Evolutionary conservation across 2,797 vertebrate genomes (phyloP), one percentile per base, ranked within the genome.

Genomic region (Taeniopygia guttata): DNA sequence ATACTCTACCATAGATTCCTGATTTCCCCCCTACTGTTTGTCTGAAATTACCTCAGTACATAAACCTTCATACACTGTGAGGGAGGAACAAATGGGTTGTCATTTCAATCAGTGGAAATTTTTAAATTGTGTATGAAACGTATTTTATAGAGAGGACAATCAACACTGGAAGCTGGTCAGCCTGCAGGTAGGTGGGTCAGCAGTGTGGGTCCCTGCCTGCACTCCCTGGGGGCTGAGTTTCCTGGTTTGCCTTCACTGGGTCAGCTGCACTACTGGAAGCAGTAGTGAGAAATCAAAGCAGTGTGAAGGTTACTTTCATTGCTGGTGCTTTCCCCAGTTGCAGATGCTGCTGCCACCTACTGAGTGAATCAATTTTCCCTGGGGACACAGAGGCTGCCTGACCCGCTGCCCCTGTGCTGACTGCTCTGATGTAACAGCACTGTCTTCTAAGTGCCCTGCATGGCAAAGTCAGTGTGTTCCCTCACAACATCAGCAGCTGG

Each of bases 41-140:
- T 92, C 62, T 91, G 93, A 56, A 87, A 96, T 94, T 90, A 96
- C 88, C 86, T 96, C 89, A 94, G 66, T 70, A 58, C 63, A 84
- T 69, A 96, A 91, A 85, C 0, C 16, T 87, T 70, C 3, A 0
- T 87, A 8, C 23, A 2, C 43, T 42, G 46, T 63, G 43, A 80
- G 46, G 75, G 73, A 89, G 60, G 58, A 95, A 69, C 51, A 87
- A 83, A 48, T 20, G 75, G 30, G 25, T 85, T 89, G 76, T 84
- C 62, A 68, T 7, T 94, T 72, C 58, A 78, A 2, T 63, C 40
- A 76, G 43, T 75, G 54, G 62, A 87, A 67, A 32, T 51, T 38
- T 38, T 2, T 0, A 34, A 72, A 29, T 19, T n/a, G 17, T 48
- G 48, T 56, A 27, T 2, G 7, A 84, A 38, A 80, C 2, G 2